phyloP scores from a whole-genome alignment of 2,113 vertebrate genomes.

The Pleuronectes platessa region DNA sequence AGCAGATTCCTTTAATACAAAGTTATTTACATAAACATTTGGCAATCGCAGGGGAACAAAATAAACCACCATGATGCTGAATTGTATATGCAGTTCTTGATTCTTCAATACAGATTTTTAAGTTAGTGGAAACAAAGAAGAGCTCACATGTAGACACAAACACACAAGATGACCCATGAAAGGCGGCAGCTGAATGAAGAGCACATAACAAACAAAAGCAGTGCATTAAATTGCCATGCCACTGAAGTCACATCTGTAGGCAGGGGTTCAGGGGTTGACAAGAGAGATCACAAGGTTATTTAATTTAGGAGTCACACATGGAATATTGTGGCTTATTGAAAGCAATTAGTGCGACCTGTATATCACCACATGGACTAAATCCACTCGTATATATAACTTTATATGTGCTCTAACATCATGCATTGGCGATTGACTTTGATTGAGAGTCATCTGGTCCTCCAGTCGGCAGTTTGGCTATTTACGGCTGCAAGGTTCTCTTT shows the following conservation, averaged over 20 bases:
- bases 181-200: slow-evolving; percentile 63
- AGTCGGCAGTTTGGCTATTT: slow-evolving; percentile 30
- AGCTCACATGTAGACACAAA: slow-evolving; percentile 70
- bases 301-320: slow-evolving; percentile 20
- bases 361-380: neutral
- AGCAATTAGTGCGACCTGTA: neutral
- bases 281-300: slow-evolving; percentile 58
- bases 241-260: slow-evolving; percentile 44
- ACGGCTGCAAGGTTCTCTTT: slow-evolving; percentile 21
- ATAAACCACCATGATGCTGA: slow-evolving; percentile 83
- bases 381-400: neutral
- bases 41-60: slow-evolving; percentile 87
- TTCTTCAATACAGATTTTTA: neutral
- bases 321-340: slow-evolving; percentile 22
- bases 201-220: slow-evolving; percentile 42
- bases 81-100: slow-evolving; percentile 32
- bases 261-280: slow-evolving; percentile 22
- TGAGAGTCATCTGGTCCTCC: neutral
- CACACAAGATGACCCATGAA: slow-evolving; percentile 59
- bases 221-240: slow-evolving; percentile 47
- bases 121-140: slow-evolving; percentile 23
- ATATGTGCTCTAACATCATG: neutral
- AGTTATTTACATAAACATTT: slow-evolving; percentile 87
- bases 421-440: slow-evolving; percentile 4
- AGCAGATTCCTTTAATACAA: slow-evolving; percentile 71